phyloP scores from a whole-genome alignment of 1,140 invertebrate genomes.

The Sweltsa coloradensis region DNA sequence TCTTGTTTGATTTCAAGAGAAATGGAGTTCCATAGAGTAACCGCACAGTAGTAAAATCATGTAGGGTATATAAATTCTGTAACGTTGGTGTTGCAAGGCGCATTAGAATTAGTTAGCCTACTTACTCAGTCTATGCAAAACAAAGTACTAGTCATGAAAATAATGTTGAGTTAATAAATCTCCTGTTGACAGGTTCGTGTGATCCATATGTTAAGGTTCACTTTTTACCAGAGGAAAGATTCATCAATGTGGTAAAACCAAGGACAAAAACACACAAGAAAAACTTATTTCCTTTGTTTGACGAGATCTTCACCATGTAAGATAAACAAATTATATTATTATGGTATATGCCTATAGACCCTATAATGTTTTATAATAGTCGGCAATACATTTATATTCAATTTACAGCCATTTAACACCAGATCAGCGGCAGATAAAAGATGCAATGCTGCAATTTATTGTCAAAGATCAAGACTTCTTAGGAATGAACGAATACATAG shows the following conservation, averaged over 20 bases:
- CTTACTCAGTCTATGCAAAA: too few relatives aligned
- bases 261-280: slow-evolving; percentile 89
- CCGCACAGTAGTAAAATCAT: too few relatives aligned
- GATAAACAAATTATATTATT: slow-evolving; percentile 22
- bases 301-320: slow-evolving; percentile 90
- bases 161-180: too few relatives aligned
- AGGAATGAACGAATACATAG: slow-evolving; percentile 83
- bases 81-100: too few relatives aligned
- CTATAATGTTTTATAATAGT: neutral
- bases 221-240: slow-evolving; percentile 74
- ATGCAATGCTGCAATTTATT: slow-evolving; percentile 74
- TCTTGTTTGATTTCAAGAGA: too few relatives aligned
- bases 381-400: slow-evolving; percentile 2
- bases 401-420: slow-evolving; percentile 53
- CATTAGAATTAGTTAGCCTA: too few relatives aligned
- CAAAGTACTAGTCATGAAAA: too few relatives aligned
- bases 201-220: slow-evolving; percentile 87
- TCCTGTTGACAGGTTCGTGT: slow-evolving; percentile 49
- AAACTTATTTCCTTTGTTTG: slow-evolving; percentile 84
- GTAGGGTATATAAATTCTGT: too few relatives aligned
- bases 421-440: slow-evolving; percentile 53
- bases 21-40: too few relatives aligned
- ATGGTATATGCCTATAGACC: neutral
- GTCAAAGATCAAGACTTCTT: slow-evolving; percentile 93
- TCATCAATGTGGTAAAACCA: slow-evolving; percentile 50